Conservation (phyloP, 2,888 invertebrate genomes). For the Scaptodrosophila latifasciaeformis region DNA sequence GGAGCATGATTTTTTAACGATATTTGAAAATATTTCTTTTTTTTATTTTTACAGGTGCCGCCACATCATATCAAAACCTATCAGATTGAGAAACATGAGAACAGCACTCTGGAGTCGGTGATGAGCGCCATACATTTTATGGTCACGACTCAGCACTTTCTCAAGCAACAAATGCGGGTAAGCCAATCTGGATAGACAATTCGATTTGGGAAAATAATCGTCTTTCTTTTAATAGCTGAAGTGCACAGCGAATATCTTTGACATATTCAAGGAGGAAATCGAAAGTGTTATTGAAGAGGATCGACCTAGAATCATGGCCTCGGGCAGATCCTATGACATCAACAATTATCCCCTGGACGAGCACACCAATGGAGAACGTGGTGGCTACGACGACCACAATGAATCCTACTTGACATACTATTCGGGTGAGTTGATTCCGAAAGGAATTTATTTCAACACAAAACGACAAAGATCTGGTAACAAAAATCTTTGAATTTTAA, state of each 20-base stretch:
- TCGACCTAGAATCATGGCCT: constrained; percentile 74
- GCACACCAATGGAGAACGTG: constrained; percentile 58
- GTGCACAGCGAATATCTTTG: constrained; percentile 73
- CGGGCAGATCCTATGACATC: constrained; percentile 74
- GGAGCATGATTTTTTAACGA: constrained; percentile 13
- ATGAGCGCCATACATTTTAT: constrained; percentile 73
- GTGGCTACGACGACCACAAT: constrained; percentile 73
- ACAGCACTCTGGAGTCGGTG: constrained; percentile 72
- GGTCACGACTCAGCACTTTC: constrained; percentile 73
- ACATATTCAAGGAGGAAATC: constrained; percentile 74
- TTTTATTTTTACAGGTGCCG: constrained; percentile 59
- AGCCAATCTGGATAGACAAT: constrained; percentile 12
- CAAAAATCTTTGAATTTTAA: too few species aligned
- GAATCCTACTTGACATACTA: constrained; percentile 73
- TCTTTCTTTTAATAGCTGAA: constrained; percentile 61
- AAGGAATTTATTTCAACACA: not conserved
- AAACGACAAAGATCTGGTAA: too few species aligned
- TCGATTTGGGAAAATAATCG: not conserved
- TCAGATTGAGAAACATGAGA: constrained; percentile 71
- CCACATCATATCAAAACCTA: constrained; percentile 74
- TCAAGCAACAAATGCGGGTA: constrained; percentile 73
- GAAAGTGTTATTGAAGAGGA: constrained; percentile 75
- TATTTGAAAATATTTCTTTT: constrained; percentile 12
- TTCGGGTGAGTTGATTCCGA: constrained; percentile 62
- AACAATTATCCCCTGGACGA: constrained; percentile 72